phyloP scores from a whole-genome alignment of 1,140 invertebrate species.

The Phenacoccus solenopsis region DNA sequence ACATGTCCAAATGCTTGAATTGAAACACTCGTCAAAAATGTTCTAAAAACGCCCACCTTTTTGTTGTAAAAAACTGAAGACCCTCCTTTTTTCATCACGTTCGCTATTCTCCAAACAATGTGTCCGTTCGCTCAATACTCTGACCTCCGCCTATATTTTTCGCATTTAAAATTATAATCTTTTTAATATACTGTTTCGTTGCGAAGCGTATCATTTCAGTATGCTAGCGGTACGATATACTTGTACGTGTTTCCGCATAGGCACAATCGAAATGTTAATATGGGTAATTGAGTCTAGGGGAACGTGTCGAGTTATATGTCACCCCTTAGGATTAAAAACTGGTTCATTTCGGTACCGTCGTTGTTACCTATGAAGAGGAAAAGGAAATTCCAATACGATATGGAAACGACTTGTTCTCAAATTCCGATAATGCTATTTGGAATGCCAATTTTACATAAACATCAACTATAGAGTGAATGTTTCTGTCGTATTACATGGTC shows the following conservation, averaged over 20 bases:
- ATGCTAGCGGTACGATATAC: neutral
- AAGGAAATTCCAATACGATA: neutral
- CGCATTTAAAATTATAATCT: constrained; percentile 5
- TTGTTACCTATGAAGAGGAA: no score
- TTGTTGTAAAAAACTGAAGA: constrained; percentile 6
- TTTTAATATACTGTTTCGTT: constrained; percentile 4
- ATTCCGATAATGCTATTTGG: neutral
- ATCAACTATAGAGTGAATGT: neutral
- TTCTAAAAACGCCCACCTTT: constrained; percentile 9
- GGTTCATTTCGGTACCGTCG: neutral
- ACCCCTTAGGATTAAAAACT: neutral
- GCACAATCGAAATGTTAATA: neutral
- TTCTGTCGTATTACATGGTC: neutral
- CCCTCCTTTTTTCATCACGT: constrained; percentile 16
- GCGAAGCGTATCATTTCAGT: neutral
- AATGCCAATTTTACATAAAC: neutral
- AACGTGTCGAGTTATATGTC: neutral
- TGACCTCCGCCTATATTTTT: constrained; percentile 11
- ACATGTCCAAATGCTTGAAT: constrained; percentile 13
- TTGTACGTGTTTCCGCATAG: neutral
- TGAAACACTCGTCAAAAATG: constrained; percentile 15
- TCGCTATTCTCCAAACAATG: constrained; percentile 12
- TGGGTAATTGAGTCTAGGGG: neutral
- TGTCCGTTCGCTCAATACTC: constrained; percentile 7
- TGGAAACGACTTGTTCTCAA: neutral